phyloP scores from a whole-genome alignment of 2,888 invertebrate species.

The Perdita meconis region DNA sequence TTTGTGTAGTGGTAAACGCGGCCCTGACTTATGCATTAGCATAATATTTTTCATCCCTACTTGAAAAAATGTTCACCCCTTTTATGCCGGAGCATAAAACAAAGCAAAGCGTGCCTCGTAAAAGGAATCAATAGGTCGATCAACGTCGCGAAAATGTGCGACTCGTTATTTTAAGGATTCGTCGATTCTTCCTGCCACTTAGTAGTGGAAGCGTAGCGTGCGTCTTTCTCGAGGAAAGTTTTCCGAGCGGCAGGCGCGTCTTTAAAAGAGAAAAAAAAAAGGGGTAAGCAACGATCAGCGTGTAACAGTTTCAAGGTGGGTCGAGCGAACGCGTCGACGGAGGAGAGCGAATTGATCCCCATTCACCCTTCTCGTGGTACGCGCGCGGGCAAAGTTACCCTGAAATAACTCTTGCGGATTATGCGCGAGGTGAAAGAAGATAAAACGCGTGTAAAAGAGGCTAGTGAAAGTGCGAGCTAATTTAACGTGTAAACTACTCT shows the following conservation, averaged over 20 bases:
- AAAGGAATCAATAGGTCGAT: too few relatives aligned
- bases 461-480: slow-evolving; percentile 63
- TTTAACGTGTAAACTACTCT: slow-evolving; percentile 60
- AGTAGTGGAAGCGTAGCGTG: neutral
- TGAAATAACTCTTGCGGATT: slow-evolving; percentile 64
- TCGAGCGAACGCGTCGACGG: slow-evolving; percentile 39
- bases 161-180: neutral
- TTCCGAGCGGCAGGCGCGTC: slow-evolving; percentile 13
- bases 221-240: slow-evolving; percentile 18
- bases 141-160: too few relatives aligned
- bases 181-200: neutral
- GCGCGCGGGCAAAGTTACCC: slow-evolving; percentile 57
- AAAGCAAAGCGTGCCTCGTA: too few relatives aligned
- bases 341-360: slow-evolving; percentile 58
- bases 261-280: slow-evolving; percentile 34
- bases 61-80: neutral
- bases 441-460: slow-evolving; percentile 59
- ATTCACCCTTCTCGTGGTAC: slow-evolving; percentile 44
- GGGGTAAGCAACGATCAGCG: slow-evolving; percentile 41
- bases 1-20: too few relatives aligned
- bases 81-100: too few relatives aligned
- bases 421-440: slow-evolving; percentile 62
- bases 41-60: too few relatives aligned
- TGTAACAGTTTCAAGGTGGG: slow-evolving; percentile 58
- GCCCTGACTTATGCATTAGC: too few relatives aligned